Conservation (phyloP, 2,113 vertebrate genomes). For the Psilopogon haemacephalus region DNA sequence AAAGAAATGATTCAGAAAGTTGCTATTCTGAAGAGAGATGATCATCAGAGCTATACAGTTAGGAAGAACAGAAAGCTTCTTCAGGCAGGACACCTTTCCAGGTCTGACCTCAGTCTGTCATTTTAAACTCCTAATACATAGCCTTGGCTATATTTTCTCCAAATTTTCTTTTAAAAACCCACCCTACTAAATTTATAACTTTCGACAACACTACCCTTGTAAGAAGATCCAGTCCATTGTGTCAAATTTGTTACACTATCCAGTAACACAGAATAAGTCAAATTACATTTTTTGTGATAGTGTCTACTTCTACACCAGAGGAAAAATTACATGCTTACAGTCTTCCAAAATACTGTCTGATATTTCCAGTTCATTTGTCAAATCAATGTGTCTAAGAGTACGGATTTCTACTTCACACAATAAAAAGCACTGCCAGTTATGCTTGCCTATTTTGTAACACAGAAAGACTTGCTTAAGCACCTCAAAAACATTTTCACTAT, state of each 20-base stretch:
- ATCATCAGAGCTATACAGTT: background rate
- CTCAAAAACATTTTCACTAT: background rate
- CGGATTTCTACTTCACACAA: background rate
- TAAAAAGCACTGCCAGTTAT: background rate
- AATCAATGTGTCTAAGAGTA: background rate
- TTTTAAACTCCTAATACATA: slow-evolving; percentile 56
- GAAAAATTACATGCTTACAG: background rate
- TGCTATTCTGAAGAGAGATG: background rate
- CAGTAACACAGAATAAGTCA: background rate
- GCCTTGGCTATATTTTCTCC: background rate
- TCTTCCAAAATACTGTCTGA: background rate
- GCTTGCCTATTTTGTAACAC: background rate
- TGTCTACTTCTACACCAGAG: background rate
- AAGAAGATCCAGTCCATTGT: background rate
- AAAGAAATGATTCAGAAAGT: background rate
- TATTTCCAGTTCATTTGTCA: background rate
- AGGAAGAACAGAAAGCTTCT: slow-evolving; percentile 71
- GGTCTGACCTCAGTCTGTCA: slow-evolving; percentile 66
- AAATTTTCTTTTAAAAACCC: background rate
- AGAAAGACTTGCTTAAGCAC: background rate
- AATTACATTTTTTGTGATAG: background rate
- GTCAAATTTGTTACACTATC: background rate
- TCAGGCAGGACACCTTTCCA: slow-evolving; percentile 72
- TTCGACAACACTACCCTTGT: background rate
- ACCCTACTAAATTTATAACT: background rate